Base-by-base conservation (phyloP, 2,888 invertebrate genomes). In the Frankliniella fusca region DNA sequence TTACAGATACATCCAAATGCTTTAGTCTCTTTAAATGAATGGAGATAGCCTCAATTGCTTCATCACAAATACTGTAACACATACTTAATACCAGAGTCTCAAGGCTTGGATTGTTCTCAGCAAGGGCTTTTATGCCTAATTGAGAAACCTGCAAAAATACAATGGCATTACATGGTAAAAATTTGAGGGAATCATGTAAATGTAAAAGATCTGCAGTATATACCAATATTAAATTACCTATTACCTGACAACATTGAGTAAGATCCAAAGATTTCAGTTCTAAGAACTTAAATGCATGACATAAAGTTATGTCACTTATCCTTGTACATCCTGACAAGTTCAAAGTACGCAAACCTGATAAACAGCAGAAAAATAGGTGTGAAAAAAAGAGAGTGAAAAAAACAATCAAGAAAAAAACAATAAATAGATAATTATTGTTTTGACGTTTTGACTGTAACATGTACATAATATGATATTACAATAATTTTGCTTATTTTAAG, bases 231-330 rank as follows among this genome's bases (percentile, higher is more conserved):
- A 80, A 54, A 54, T 76, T 76, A 12, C 27, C 23, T 18, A 11
- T 61, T 83, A 88, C 88, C 87, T 88, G 92, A 85, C 93, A 92
- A 85, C 94, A 93, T 86, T 92, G 90, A 83, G 92, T 92, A 81
- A 94, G 88, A 86, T 92, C 90, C 48, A 94, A 88, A 83, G 89
- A 88, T 54, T 88, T 88, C 11, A 94, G 88, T 87, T 93, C 93
- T 81, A 90, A 89, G 85, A 93, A 93, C 83, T 90, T 90, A 84
- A 94, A 90, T 70, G 93, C 92, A 85, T 93, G 92, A 83, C 91
- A 92, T 15, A 94, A 86, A 84, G 94, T 93, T 0, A 93, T 91
- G 87, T 94, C 94, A 27, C 93, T 93, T 82, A 94, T 92, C 87
- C 91, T 91, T 84, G 92, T 92, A 86, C 94, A 94, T 0, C 92